Evolutionary conservation across 2,797 vertebrate genomes (phyloP), one percentile per base, ranked within the genome.

Genomic region (Spinibarbus caldwelli): DNA sequence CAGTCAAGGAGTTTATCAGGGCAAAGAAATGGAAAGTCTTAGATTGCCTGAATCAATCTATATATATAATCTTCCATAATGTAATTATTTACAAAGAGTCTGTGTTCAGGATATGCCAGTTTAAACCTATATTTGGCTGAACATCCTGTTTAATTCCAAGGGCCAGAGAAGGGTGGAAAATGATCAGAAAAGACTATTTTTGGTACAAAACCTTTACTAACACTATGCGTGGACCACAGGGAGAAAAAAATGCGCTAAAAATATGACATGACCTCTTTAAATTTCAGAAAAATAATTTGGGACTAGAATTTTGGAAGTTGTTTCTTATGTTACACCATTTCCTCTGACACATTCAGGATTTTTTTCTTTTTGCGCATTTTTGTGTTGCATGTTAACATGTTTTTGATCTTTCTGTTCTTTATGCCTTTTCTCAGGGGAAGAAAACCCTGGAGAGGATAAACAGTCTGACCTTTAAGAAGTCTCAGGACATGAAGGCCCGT

Each of bases 391-490:
- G 54, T n/a, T 49, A 76, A 80, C 67, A 26, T 36, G 10, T 72
- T 47, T 57, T 49, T 83, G 70, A 54, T n/a, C 1, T 1, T 64
- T 5, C 29, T 64, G 70, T 70, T 62, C n/a, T 15, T 41, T 72
- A 34, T 43, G 9, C 38, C 14, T 14, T 15, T 0, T 83, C 84
- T 26, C 85, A 98, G 97, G 97, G 97, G 23, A 97, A 94, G 86
- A 98, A 97, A 80, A 67, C 96, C 73, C 95, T 97, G 81, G 96
- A 98, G 89, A 95, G 97, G 41, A 97, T 97, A 91, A 98, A 98
- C 92, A 98, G 97, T 89, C 92, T 98, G 89, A 97, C 97, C 0
- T 98, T 98, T 92, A 98, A 98, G 92, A 98, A 98, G 91, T 98
- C 97, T 4, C 96, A 97, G 89, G 97, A 98, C 91, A 98, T 98